phyloP scores from a whole-genome alignment of 2,888 invertebrate species.

The Drosophila mimetica region DNA sequence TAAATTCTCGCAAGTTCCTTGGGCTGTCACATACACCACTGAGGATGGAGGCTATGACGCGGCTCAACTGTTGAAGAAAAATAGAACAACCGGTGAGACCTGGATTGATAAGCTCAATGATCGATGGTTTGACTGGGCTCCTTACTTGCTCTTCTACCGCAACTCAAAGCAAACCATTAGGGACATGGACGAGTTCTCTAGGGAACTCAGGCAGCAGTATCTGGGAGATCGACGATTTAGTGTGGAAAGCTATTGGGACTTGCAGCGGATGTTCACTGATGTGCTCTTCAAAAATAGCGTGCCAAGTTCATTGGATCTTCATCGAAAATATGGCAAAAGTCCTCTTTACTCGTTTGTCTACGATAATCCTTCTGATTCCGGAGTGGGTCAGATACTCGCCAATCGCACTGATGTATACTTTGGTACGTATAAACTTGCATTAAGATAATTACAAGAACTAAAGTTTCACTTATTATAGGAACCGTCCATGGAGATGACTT shows the following conservation, averaged over 20 bases:
- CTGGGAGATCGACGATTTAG: conserved; percentile 75
- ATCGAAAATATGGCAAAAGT: conserved; percentile 86
- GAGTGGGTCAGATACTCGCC: conserved; percentile 86
- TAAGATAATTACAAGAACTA: background rate
- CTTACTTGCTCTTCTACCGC: conserved; percentile 87
- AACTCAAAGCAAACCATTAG: conserved; percentile 86
- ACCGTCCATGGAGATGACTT: conserved; percentile 77
- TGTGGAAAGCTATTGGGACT: conserved; percentile 84
- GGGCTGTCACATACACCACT: conserved; percentile 88
- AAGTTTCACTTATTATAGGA: conserved; percentile 48
- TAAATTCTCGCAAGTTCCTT: conserved; percentile 88
- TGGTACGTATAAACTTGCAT: background rate
- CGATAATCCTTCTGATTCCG: conserved; percentile 86
- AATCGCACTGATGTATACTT: conserved; percentile 81
- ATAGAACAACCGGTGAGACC: conserved; percentile 67
- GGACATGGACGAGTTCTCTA: conserved; percentile 67
- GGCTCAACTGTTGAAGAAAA: conserved; percentile 79
- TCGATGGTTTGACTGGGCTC: conserved; percentile 85
- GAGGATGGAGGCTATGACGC: conserved; percentile 91
- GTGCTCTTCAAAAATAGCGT: conserved; percentile 87
- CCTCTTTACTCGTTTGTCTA: conserved; percentile 89
- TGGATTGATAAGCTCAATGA: conserved; percentile 87
- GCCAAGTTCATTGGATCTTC: conserved; percentile 87
- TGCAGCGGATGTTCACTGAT: conserved; percentile 87
- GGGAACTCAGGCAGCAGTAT: conserved; percentile 52